phyloP scores from a whole-genome alignment of 2,113 vertebrate genomes.

The Petrocephalus zakoni region DNA sequence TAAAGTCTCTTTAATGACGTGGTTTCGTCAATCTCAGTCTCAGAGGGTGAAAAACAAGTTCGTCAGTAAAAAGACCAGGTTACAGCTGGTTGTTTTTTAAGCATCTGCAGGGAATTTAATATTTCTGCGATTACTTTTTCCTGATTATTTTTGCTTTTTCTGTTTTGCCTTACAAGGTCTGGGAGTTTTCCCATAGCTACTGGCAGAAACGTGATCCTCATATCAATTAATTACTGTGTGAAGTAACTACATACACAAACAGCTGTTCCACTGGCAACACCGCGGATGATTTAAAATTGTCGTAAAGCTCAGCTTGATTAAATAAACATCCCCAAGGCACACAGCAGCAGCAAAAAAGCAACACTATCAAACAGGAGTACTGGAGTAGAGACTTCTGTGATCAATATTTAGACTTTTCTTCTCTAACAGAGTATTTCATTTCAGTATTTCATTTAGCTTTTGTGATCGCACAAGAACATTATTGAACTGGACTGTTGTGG shows the following conservation, averaged over 20 bases:
- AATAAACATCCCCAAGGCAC: not conserved
- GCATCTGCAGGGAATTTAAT: not conserved
- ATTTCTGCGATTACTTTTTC: slow-evolving; percentile 33
- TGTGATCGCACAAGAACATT: not conserved
- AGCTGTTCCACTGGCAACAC: not conserved
- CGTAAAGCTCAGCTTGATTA: not conserved
- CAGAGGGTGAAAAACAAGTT: slow-evolving; percentile 29
- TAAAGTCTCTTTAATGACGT: slow-evolving; percentile 23
- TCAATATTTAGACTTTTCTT: not conserved
- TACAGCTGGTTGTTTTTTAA: slow-evolving; percentile 29
- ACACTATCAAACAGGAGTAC: not conserved
- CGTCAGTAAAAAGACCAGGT: slow-evolving; percentile 37
- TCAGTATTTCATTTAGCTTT: not conserved
- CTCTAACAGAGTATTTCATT: not conserved
- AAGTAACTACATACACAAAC: not conserved
- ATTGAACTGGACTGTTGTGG: not conserved
- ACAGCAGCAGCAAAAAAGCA: not conserved
- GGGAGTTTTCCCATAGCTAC: not conserved
- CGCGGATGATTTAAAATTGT: not conserved
- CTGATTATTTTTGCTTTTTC: slow-evolving; percentile 29
- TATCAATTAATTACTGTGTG: not conserved
- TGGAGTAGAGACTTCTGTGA: not conserved
- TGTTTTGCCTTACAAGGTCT: not conserved
- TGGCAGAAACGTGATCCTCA: not conserved
- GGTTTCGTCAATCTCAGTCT: slow-evolving; percentile 21